Evolutionary conservation across 2,797 vertebrate species (phyloP).

Genomic region (Siniperca obscura): DNA sequence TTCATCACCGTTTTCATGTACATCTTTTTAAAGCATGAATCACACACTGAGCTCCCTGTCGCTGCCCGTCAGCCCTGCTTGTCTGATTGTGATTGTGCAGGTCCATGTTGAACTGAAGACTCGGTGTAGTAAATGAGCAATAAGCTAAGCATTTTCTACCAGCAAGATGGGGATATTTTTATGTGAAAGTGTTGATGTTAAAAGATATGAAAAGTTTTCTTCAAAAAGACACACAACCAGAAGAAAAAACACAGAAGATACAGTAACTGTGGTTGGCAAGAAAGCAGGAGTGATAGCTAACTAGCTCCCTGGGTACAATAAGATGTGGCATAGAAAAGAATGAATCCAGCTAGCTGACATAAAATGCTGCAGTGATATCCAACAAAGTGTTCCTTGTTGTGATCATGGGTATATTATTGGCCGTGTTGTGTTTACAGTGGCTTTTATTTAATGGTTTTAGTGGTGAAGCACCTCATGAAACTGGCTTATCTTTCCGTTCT

Average conservation of each 20-base stretch:
- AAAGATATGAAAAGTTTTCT: neutral
- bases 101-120: neutral
- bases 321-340: neutral
- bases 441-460: neutral
- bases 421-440: neutral
- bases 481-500: neutral
- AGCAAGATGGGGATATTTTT: neutral
- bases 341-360: neutral
- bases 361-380: slow-evolving; percentile 19
- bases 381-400: neutral
- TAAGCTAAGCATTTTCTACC: neutral
- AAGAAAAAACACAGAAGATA: neutral
- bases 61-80: slow-evolving; percentile 1
- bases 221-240: neutral
- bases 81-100: neutral
- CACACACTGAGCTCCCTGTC: slow-evolving; percentile 17
- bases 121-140: neutral
- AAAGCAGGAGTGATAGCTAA: neutral
- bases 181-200: no score
- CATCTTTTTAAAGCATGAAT: slow-evolving; percentile 21
- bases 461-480: neutral
- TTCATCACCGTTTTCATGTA: neutral
- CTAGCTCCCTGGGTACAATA: neutral
- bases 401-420: neutral
- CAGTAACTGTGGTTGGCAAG: neutral